phyloP scores from a whole-genome alignment of 2,797 vertebrate genomes.

The Anguilla megastoma region DNA sequence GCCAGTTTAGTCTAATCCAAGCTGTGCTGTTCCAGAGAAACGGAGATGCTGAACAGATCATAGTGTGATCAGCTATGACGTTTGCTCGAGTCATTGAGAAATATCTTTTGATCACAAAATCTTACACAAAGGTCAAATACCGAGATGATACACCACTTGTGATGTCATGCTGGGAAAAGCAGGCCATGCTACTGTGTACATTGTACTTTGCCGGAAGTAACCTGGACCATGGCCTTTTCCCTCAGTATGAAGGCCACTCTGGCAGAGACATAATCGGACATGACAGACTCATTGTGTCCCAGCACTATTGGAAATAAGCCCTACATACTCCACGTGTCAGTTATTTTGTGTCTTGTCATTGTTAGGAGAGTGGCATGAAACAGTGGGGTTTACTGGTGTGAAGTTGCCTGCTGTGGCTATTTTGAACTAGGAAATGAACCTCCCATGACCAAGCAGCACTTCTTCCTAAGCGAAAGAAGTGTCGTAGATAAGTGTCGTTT shows the following conservation, averaged over 20 bases:
- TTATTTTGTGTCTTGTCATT: not conserved
- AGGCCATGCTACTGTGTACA: slow-evolving; percentile 15
- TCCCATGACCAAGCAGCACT: not conserved
- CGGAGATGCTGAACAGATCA: slow-evolving; percentile 56
- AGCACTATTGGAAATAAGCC: slow-evolving; percentile 45
- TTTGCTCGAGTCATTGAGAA: slow-evolving; percentile 38
- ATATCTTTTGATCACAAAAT: slow-evolving; percentile 36
- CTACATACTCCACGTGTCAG: not conserved
- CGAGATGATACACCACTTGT: not conserved
- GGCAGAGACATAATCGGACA: slow-evolving; percentile 59
- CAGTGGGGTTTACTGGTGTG: not conserved
- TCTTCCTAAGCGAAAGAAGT: too few relatives aligned
- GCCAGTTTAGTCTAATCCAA: slow-evolving; percentile 61
- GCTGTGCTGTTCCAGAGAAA: not conserved
- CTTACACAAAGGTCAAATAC: not conserved
- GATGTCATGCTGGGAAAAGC: slow-evolving; percentile 17
- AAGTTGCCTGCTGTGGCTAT: not conserved
- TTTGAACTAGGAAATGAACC: not conserved
- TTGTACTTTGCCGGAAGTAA: slow-evolving; percentile 40
- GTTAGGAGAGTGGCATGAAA: not conserved
- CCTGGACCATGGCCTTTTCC: slow-evolving; percentile 35
- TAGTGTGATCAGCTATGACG: slow-evolving; percentile 51
- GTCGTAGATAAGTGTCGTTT: not conserved
- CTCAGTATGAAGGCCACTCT: slow-evolving; percentile 47
- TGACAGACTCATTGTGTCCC: slow-evolving; percentile 57